Percentiles rank a stretch among this genome's conserved stretches.
phyloP scores from a whole-genome alignment of 2,113 vertebrate species.

The Lepidothrix coronata region DNA sequence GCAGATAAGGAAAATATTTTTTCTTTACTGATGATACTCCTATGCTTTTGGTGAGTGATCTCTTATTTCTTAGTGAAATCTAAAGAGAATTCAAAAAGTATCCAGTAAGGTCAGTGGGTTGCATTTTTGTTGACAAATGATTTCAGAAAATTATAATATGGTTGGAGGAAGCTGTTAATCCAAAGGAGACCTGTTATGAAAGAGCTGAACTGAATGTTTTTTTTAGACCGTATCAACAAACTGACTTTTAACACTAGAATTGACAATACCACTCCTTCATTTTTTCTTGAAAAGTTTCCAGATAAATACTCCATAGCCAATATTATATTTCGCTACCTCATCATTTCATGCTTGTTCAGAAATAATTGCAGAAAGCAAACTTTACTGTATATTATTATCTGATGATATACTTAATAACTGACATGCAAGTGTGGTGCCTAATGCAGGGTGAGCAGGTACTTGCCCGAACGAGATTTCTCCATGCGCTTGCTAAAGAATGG shows the following conservation, averaged over 20 bases:
- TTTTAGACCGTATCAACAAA: not conserved
- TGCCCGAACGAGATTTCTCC: not conserved
- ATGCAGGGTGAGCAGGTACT: not conserved
- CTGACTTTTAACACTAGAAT: not conserved
- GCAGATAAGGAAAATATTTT: not conserved
- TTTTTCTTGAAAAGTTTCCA: constrained; percentile 29
- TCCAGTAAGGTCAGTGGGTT: not conserved
- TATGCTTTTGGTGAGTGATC: not conserved
- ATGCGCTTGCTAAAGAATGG: not conserved
- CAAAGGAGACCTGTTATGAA: not conserved
- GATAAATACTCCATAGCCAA: constrained; percentile 1
- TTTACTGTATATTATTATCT: constrained; percentile 18
- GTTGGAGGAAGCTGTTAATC: not conserved
- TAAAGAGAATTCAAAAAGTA: not conserved
- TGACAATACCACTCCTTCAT: not conserved
- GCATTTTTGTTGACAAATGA: not conserved
- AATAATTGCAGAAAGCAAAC: constrained; percentile 25
- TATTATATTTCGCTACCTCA: constrained; percentile 33
- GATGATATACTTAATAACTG: constrained; percentile 15
- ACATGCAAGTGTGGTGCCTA: not conserved
- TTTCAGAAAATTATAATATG: not conserved
- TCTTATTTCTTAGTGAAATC: not conserved
- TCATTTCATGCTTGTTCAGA: constrained; percentile 13
- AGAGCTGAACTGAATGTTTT: not conserved
- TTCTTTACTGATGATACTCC: not conserved